Base-by-base conservation (phyloP, 2,888 invertebrate genomes). In the Campoplex nolae region DNA sequence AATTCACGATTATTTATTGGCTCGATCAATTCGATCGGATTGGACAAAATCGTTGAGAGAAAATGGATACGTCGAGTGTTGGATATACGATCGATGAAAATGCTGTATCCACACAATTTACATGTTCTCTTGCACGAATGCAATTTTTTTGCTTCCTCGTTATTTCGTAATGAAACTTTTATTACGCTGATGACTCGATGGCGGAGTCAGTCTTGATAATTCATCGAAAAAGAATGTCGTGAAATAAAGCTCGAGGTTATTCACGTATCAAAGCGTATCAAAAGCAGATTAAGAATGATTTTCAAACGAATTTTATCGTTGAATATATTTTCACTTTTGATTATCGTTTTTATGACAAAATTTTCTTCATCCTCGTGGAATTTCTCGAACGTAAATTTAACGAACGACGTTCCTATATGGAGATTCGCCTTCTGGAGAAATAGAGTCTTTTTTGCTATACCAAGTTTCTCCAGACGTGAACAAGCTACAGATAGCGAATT, bases 381-480 rank as follows among this genome's bases (percentile, higher is more conserved):
- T 81, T 89, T 89, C 70, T 80, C 89, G 28, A n/a, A 32, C 32
- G 73, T 88, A 28, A 86, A 88, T 77, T 78, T 92, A 70, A 87
- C 91, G 6, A 80, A 89, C 16, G 88, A 92, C 38, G 86, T 90
- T 18, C 75, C 90, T 6, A 88, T 94, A 45, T 93, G 94, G 81
- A 94, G 94, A 89, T 93, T 95, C 35, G 92, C 93, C 0, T 90
- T 95, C 16, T 95, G 94, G 90, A 93, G 93, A 88, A 94, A 94
- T 85, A 92, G 94, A 56, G 95, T 93, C 8, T 95, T 94, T 91
- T 88, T 95, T 23, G 93, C 95, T 1, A 89, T 95, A 76, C 95
- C 95, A 3, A 91, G 95, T 89, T 89, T 90, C 65, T 45, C 32
- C 51, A 74, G 91, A 92, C 68, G 91, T 51, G 58, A 89, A 45